Conservation (phyloP, 2,888 invertebrate genomes). For the Cataglyphis rosenhaueri region DNA sequence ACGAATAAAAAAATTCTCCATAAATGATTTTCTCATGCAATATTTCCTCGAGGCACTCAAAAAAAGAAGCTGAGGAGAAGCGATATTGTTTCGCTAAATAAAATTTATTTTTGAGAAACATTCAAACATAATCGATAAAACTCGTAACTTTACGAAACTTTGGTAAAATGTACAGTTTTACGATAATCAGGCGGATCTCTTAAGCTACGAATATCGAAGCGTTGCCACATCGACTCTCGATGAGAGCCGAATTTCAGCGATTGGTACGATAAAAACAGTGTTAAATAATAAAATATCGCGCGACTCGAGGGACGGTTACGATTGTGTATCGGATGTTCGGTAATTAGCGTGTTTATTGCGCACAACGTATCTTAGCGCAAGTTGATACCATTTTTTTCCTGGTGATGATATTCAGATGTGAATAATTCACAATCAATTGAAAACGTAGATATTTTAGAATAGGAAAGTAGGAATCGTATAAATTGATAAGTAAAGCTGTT, state of each 20-base stretch:
- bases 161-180: conserved; percentile 79
- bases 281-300: conserved; percentile 67
- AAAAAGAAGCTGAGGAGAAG: neutral
- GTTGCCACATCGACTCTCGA: conserved; percentile 59
- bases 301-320: conserved; percentile 7
- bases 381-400: neutral
- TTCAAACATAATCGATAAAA: conserved; percentile 72
- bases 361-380: conserved; percentile 3
- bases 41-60: neutral
- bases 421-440: neutral
- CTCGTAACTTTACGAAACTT: conserved; percentile 78
- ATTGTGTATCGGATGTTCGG: conserved; percentile 7
- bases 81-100: conserved; percentile 60
- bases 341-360: neutral
- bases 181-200: conserved; percentile 62
- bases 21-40: neutral
- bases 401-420: neutral
- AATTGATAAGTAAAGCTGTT: neutral
- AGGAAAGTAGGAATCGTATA: neutral
- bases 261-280: conserved; percentile 62
- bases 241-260: conserved; percentile 41
- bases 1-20: neutral
- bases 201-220: conserved; percentile 63
- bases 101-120: conserved; percentile 75
- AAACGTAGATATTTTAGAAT: neutral